A percentile compares a stretch with the other conserved stretches of the same genome.
phyloP scores from a whole-genome alignment of 1,140 invertebrate species.

The Eubasilissa regina region DNA sequence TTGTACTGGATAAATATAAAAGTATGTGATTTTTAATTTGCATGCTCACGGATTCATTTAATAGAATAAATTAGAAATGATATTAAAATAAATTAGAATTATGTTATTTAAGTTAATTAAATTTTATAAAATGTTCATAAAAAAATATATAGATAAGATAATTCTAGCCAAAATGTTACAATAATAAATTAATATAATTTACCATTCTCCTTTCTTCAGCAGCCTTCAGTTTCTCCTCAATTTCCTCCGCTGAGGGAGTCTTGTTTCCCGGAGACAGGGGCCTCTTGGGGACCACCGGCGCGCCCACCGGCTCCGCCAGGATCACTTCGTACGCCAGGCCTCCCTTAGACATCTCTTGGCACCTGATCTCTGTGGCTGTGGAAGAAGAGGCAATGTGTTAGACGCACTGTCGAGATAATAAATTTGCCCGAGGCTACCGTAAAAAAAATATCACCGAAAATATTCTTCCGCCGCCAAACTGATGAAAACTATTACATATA shows the following conservation, averaged over 20 bases:
- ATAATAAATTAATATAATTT: slow-evolving; percentile 45
- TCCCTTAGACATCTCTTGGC: slow-evolving; percentile 90
- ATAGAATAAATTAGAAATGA: too few relatives aligned
- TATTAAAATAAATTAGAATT: too few relatives aligned
- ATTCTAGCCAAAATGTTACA: too few relatives aligned
- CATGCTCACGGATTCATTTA: too few relatives aligned
- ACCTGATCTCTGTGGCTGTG: slow-evolving; percentile 89
- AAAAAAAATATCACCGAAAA: too few relatives aligned
- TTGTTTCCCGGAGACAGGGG: slow-evolving; percentile 77
- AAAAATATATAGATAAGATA: too few relatives aligned
- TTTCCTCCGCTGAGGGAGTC: slow-evolving; percentile 84
- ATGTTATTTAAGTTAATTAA: neutral
- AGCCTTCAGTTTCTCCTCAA: slow-evolving; percentile 91
- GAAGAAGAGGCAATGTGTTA: slow-evolving; percentile 34
- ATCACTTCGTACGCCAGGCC: slow-evolving; percentile 95
- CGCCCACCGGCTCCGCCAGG: slow-evolving; percentile 84
- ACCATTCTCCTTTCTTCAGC: slow-evolving; percentile 93
- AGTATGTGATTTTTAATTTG: slow-evolving; percentile 13
- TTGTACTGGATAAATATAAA: slow-evolving; percentile 44
- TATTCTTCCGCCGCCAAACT: too few relatives aligned
- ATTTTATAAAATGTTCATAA: neutral
- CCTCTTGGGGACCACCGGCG: slow-evolving; percentile 75
- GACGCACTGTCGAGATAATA: neutral
- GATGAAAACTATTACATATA: too few relatives aligned
- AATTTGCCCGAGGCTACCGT: too few relatives aligned